Percentiles rank a stretch among this genome's conserved stretches.
These are phyloP conservation scores for Loris lydekkerianus DNA, from an alignment of 2,797 vertebrate species.

Conservation along the genomic window DNA sequence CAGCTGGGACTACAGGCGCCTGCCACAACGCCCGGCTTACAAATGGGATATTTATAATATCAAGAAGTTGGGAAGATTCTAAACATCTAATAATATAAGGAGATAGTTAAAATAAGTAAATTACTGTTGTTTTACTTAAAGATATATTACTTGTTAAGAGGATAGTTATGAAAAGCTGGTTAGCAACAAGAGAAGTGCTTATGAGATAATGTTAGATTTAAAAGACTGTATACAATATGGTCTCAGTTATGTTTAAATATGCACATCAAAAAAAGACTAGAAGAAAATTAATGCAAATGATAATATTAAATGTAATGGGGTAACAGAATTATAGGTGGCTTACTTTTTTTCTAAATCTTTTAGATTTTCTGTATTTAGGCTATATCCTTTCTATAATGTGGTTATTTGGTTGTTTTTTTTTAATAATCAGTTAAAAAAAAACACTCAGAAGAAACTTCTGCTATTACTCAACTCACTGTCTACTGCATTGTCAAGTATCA, in stretches of 20 bases:
- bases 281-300: slow-evolving; percentile 38
- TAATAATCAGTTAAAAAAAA: not conserved
- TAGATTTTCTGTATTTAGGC: slow-evolving; percentile 46
- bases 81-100: slow-evolving; percentile 50
- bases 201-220: slow-evolving; percentile 43
- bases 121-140: slow-evolving; percentile 69
- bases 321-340: slow-evolving; percentile 36
- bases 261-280: not conserved
- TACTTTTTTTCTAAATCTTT: slow-evolving; percentile 45
- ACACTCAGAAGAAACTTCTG: not conserved
- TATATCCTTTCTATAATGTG: slow-evolving; percentile 22
- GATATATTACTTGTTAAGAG: slow-evolving; percentile 61
- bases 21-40: not conserved
- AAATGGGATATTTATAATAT: slow-evolving; percentile 59
- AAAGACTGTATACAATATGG: slow-evolving; percentile 36
- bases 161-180: slow-evolving; percentile 55
- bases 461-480: not conserved
- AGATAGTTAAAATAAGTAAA: slow-evolving; percentile 74
- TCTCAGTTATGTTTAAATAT: slow-evolving; percentile 63
- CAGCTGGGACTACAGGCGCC: no score
- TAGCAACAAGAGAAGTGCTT: slow-evolving; percentile 58
- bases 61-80: slow-evolving; percentile 30
- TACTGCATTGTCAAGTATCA: not conserved
- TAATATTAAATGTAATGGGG: slow-evolving; percentile 13
- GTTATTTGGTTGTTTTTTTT: slow-evolving; percentile 7